These are phyloP conservation scores for Clivina fossor DNA, from an alignment of 2,888 invertebrate genomes.

Conservation along the genomic window DNA sequence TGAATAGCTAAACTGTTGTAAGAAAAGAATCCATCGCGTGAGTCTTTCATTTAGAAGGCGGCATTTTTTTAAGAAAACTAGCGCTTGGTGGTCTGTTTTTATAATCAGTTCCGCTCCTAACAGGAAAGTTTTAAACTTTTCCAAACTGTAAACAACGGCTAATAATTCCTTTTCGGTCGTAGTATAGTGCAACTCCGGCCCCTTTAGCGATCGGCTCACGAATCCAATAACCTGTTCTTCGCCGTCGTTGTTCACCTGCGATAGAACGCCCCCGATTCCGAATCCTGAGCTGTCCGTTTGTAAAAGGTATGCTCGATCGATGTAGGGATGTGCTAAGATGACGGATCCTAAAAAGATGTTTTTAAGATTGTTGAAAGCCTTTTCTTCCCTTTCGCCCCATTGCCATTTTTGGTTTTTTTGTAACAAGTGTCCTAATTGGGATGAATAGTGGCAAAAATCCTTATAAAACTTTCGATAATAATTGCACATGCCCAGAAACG, in stretches of 20 bases:
- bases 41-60: slow-evolving; percentile 34
- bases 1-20: slow-evolving; percentile 41
- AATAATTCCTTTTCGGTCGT: too few relatives aligned
- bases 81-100: slow-evolving; percentile 35
- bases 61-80: slow-evolving; percentile 35
- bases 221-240: slow-evolving; percentile 11
- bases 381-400: slow-evolving; percentile 21
- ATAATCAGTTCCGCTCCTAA: slow-evolving; percentile 34
- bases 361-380: slow-evolving; percentile 18
- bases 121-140: slow-evolving; percentile 33
- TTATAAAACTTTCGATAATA: slow-evolving; percentile 17
- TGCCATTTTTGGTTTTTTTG: slow-evolving; percentile 24
- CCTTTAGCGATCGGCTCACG: slow-evolving; percentile 10
- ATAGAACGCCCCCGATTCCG: slow-evolving; percentile 25
- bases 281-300: slow-evolving; percentile 24
- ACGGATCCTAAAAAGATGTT: slow-evolving; percentile 13
- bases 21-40: slow-evolving; percentile 39
- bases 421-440: slow-evolving; percentile 31
- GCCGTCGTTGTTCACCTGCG: slow-evolving; percentile 4
- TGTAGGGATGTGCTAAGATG: slow-evolving; percentile 7
- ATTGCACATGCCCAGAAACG: slow-evolving; percentile 34
- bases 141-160: slow-evolving; percentile 36
- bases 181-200: slow-evolving; percentile 23
- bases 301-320: not conserved
- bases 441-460: slow-evolving; percentile 1